Percentiles rank a stretch among this genome's conserved stretches.
Conservation (phyloP, 1,140 invertebrate species). For the Neodiprion lecontei region DNA sequence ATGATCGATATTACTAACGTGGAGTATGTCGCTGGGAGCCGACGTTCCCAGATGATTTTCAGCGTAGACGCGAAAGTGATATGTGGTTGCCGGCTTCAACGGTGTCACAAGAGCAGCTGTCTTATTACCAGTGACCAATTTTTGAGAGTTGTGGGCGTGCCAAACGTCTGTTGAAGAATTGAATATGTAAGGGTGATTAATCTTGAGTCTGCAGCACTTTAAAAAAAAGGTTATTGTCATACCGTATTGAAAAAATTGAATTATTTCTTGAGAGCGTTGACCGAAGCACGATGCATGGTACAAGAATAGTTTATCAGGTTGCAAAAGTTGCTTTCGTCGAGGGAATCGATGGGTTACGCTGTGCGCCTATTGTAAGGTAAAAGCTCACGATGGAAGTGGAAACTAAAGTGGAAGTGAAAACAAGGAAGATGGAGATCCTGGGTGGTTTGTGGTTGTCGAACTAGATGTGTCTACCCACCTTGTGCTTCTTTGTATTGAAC, state of each 20-base stretch:
- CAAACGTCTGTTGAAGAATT: slow-evolving; percentile 58
- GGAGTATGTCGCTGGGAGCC: slow-evolving; percentile 68
- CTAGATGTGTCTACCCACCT: slow-evolving; percentile 49
- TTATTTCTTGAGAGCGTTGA: too few species aligned
- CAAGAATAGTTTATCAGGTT: too few species aligned
- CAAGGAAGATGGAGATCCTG: background rate
- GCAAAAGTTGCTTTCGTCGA: too few species aligned
- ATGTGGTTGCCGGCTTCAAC: slow-evolving; percentile 71
- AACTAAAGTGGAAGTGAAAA: too few species aligned
- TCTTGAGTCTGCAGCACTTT: background rate
- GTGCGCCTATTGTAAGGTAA: too few species aligned
- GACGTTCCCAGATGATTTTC: slow-evolving; percentile 72
- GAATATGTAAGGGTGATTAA: slow-evolving; percentile 4
- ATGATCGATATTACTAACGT: slow-evolving; percentile 52
- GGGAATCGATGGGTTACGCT: too few species aligned
- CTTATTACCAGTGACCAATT: slow-evolving; percentile 64
- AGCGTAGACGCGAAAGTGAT: slow-evolving; percentile 72
- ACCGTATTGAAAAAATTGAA: too few species aligned
- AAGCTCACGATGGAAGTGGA: too few species aligned
- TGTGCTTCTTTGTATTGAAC: slow-evolving; percentile 69
- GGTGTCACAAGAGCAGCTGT: slow-evolving; percentile 63
- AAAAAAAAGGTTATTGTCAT: too few species aligned
- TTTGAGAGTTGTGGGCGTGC: slow-evolving; percentile 65
- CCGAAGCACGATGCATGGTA: too few species aligned
- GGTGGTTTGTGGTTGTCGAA: background rate